Evolutionary conservation across 1,140 invertebrate species (phyloP), one percentile per base, ranked within the genome.

Genomic region (Brachionus plicatilis): DNA sequence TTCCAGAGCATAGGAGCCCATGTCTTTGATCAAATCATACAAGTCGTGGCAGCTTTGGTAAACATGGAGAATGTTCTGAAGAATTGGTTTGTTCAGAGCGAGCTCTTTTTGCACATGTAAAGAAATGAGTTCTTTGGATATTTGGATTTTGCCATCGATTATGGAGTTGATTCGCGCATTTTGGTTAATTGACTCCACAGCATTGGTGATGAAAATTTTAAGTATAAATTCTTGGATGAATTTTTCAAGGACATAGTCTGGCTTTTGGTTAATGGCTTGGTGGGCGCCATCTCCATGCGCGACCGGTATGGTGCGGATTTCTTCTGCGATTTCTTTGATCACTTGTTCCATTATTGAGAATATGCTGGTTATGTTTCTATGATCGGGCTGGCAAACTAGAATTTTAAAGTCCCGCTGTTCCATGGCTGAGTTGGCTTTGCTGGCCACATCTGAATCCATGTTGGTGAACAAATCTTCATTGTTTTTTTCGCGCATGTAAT

Each of bases 351-450:
- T 82, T 3, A 56, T 65, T 65, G 53, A 82, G 17, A 45, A 65
- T 24, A 82, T 82, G 8, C 37, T 65, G n/a, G 79, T 82, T 43
- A 82, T 82, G 9, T 65, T 82, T 27, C 53, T 9, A n/a, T 65
- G 79, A 47, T 82, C 79, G 4, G 79, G 79, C 41, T 68, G 79
- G 11, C 79, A 82, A 27, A 82, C 79, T 2, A 82, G 53, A 82
- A 65, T 82, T 37, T 82, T 82, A 45, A 82, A 82, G 20, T 65
- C 53, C 2, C 79, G 50, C 41, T 60, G 79, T 45, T 76, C 37
- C 17, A 41, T 1, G 4, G 29, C 41, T 37, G 56, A 56, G 14
- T 33, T 37, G 6, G 50, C 8, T 56, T 65, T 65, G 27, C 14
- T 65, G 24, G 9, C 14, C 41, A 56, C 12, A 65, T 56, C 76